phyloP scores from a whole-genome alignment of 2,797 vertebrate species.

The Buphagus erythrorhynchus region DNA sequence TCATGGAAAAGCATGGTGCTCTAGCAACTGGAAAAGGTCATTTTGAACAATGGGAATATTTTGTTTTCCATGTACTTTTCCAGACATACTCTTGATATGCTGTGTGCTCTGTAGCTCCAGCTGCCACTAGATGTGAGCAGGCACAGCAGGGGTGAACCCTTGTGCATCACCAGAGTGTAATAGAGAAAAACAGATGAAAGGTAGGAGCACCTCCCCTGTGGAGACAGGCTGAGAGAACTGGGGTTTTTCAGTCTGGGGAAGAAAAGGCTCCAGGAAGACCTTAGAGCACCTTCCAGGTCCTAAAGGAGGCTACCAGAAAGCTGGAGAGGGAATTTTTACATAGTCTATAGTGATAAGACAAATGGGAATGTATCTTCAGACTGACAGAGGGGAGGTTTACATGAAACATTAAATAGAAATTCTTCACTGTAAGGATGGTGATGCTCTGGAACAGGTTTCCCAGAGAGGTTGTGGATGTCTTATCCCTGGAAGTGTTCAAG shows the following conservation, averaged over 20 bases:
- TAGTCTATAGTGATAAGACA: background rate
- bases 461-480: background rate
- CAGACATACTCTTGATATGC: background rate
- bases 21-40: background rate
- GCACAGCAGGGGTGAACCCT: background rate
- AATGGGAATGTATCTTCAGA: background rate
- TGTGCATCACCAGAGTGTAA: background rate
- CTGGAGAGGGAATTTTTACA: background rate
- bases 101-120: background rate
- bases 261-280: background rate
- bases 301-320: background rate
- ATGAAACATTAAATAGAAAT: background rate
- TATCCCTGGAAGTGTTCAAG: background rate
- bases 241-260: background rate
- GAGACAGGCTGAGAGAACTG: background rate
- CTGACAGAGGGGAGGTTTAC: background rate
- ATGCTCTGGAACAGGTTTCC: background rate
- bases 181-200: background rate
- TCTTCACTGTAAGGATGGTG: background rate
- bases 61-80: background rate
- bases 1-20: background rate
- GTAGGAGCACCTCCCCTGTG: background rate
- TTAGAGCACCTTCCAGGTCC: background rate
- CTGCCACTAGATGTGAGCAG: accelerated
- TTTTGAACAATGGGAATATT: background rate